Evolutionary conservation across 1,140 invertebrate species (phyloP), one percentile per base, ranked within the genome.

Genomic region (Lasioglossum albipes): DNA sequence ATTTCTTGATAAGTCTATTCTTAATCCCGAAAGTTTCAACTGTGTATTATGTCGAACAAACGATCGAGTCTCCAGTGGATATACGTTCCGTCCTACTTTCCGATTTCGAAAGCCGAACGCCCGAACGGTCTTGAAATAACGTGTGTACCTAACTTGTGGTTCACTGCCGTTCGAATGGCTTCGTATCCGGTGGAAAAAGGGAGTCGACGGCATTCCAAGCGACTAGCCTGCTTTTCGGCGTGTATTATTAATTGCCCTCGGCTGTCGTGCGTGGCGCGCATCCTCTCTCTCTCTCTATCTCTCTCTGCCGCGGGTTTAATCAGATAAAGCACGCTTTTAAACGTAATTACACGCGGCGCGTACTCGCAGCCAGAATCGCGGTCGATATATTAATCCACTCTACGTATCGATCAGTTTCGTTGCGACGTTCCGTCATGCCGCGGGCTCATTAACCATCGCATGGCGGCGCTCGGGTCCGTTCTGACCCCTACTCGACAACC

Each of bases 351-450:
- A 20, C 31, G 16, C 36, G 65, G 13, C 20, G 16, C 5, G 7
- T 62, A 31, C 10, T 13, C 61, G 12, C 4, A 6, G 0, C 13
- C 1, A 36, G n/a, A 67, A 67, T 27, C 6, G 36, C 12, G 5
- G 42, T 65, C 22, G 54, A 76, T 61, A 59, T 76, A 59, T 76
- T 45, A 59, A 76, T 68, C 52, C 36, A 59, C 10, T 57, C 7
- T 2, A 18, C 22, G 0, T 16, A 18, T 22, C 66, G 66, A 67
- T 31, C 7, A 16, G 52, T 59, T n/a, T 41, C 49, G 57, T 49
- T 54, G 13, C 9, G 12, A 9, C 49, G 45, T 75, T 22, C 10
- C 42, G 18, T 20, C 18, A n/a, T 6, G 10, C 6, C 2, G 18
- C 7, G 10, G 27, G 0, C 9, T 10, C 20, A 68, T 59, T n/a